Base-by-base conservation (phyloP, 2,888 invertebrate species). In the Syritta pipiens region DNA sequence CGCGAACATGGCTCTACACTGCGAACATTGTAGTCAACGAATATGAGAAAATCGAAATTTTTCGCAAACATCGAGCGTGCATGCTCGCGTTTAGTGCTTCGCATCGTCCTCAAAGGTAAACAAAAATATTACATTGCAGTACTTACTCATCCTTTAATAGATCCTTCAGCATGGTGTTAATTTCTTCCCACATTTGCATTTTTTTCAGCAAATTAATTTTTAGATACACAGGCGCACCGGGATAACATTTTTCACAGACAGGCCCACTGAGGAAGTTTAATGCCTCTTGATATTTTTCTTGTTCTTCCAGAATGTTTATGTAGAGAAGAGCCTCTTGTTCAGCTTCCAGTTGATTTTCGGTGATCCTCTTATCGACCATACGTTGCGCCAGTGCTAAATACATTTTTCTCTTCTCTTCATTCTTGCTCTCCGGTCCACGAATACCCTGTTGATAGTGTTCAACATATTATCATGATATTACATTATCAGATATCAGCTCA, bases 271-370 rank as follows among this genome's bases (percentile, higher is more conserved):
- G 90, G 68, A 97, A 93, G 60, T 93, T 91, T 35, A 97, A 88
- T 7, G 96, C 94, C 84, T 96, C 95, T 82, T 94, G 92, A 89
- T 93, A 93, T 88, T 97, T 97, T 28, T 92, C 92, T 87, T 94
- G 93, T 10, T 94, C 89, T 84, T 96, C 93, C 46, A 96, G 89
- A 76, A 98, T 95, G 90, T 97, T 95, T 63, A 98, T 90, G 89
- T 97, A 97, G 40, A 98, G 91, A 68, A 96, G 93, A 0, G 97
- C 94, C 88, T 99, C 98, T 89, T 97, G 97, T 87, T 98, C 98
- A 0, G 97, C 96, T 86, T 97, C 96, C 85, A 97, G 91, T 90
- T 96, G 96, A 82, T 94, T 94, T 81, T 97, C 96, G 3, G 92
- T 90, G 62, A 97, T 94, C 86, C 96, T 93, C 87, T 97, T 98